A percentile compares a stretch with the other conserved stretches of the same genome.
phyloP scores from a whole-genome alignment of 2,888 invertebrate genomes.

The Eupithecia insigniata region DNA sequence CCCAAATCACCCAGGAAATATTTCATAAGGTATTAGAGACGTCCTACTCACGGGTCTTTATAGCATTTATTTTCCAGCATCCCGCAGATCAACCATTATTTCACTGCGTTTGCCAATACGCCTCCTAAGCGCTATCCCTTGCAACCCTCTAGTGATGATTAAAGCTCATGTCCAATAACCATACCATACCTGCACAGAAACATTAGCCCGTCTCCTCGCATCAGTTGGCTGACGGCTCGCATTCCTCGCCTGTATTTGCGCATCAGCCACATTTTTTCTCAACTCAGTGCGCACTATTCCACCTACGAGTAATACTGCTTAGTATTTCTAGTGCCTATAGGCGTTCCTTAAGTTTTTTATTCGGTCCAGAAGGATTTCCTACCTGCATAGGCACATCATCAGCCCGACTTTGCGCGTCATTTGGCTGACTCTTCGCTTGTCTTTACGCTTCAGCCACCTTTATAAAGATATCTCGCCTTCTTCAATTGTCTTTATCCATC shows the following conservation, averaged over 20 bases:
- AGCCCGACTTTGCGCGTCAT: slow-evolving; percentile 82
- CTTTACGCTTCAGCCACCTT: slow-evolving; percentile 95
- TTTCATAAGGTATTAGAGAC: too few species aligned
- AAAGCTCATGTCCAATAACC: too few species aligned
- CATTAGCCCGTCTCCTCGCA: slow-evolving; percentile 85
- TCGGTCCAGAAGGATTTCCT: background rate
- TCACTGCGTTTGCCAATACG: too few species aligned
- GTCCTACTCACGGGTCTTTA: too few species aligned
- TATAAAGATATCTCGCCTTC: too few species aligned
- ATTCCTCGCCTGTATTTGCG: slow-evolving; percentile 95
- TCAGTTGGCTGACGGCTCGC: slow-evolving; percentile 82
- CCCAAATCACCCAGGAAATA: too few species aligned
- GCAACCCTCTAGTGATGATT: too few species aligned
- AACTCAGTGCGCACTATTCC: slow-evolving; percentile 88
- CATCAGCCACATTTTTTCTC: slow-evolving; percentile 90
- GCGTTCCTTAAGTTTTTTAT: background rate
- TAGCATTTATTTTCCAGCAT: too few species aligned
- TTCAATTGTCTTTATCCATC: too few species aligned
- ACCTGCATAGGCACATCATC: slow-evolving; percentile 86
- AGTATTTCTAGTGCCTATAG: background rate
- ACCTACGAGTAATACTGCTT: background rate
- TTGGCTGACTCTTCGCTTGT: slow-evolving; percentile 89
- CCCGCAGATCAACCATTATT: too few species aligned
- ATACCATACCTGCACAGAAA: slow-evolving; percentile 69
- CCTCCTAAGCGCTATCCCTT: too few species aligned